phyloP scores from a whole-genome alignment of 92 coral and sea anemone genomes.

The Bergia sp. region DNA sequence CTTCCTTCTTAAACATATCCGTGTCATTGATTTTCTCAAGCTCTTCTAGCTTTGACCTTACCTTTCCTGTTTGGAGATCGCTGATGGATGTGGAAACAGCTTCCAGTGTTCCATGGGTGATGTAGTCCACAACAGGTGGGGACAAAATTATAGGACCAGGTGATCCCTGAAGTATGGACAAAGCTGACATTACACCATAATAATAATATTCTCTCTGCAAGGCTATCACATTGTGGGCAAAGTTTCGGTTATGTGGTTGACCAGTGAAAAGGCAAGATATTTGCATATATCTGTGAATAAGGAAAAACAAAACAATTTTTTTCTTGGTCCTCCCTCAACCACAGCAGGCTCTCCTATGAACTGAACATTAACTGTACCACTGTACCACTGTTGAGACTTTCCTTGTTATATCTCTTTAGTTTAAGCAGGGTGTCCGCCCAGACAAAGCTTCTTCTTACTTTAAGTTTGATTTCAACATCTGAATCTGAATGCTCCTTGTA shows the following conservation, averaged over 20 bases:
- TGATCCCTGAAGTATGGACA: constrained; percentile 65
- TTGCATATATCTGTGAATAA: constrained; percentile 65
- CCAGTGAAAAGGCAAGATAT: constrained; percentile 60
- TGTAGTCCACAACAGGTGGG: constrained; percentile 62
- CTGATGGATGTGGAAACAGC: constrained; percentile 56
- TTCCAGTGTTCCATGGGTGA: constrained; percentile 58
- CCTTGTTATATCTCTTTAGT: constrained; percentile 45
- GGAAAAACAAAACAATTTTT: constrained; percentile 52
- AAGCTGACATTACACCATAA: constrained; percentile 65
- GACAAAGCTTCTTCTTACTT: constrained; percentile 60
- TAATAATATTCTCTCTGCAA: constrained; percentile 55
- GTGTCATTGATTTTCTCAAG: constrained; percentile 53
- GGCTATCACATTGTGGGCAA: not conserved
- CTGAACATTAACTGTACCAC: constrained; percentile 53
- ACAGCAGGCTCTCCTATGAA: constrained; percentile 65
- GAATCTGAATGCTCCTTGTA: constrained; percentile 31
- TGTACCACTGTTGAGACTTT: constrained; percentile 44
- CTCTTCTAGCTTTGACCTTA: constrained; percentile 58
- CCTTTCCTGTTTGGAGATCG: constrained; percentile 56
- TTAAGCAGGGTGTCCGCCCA: constrained; percentile 61
- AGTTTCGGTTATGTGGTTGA: constrained; percentile 34
- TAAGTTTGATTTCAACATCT: constrained; percentile 54
- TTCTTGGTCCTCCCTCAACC: constrained; percentile 69
- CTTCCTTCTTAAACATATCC: constrained; percentile 54
- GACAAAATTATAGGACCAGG: constrained; percentile 69